A percentile compares a stretch with the other conserved stretches of the same genome.
Evolutionary conservation across 2,113 vertebrate species (phyloP).

Genomic region (Anseranas semipalmata): DNA sequence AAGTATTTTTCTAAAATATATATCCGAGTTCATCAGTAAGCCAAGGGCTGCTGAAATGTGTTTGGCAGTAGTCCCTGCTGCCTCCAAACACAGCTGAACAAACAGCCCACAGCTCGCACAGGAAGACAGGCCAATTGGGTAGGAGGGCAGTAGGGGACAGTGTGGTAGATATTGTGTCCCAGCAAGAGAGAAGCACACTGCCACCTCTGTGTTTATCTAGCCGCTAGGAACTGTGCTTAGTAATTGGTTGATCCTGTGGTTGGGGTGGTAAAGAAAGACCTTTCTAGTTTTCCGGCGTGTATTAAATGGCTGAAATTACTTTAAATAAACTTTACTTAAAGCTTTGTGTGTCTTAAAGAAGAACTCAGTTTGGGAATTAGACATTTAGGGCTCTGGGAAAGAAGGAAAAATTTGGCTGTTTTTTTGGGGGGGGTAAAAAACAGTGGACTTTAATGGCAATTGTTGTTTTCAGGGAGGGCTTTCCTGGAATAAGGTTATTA

Average conservation of each 20-base stretch:
- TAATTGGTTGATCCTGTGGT: background rate
- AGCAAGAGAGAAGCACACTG: background rate
- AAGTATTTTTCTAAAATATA: background rate
- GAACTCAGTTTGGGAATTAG: background rate
- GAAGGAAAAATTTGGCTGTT: background rate
- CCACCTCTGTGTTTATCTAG: background rate
- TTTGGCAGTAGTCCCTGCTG: conserved; percentile 36
- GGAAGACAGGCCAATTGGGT: background rate
- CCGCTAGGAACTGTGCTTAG: background rate
- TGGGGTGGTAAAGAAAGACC: background rate
- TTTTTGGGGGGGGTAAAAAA: background rate
- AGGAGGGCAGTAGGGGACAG: conserved; percentile 19
- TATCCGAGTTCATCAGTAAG: background rate
- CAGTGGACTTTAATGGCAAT: background rate
- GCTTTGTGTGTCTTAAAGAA: background rate
- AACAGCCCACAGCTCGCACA: background rate
- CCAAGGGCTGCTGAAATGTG: conserved; percentile 17
- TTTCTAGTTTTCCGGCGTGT: background rate
- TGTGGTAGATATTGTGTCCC: background rate
- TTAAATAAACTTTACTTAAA: background rate
- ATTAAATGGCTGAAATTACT: background rate
- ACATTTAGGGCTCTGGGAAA: background rate
- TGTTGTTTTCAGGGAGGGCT: background rate
- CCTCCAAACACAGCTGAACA: conserved; percentile 37
- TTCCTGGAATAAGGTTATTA: background rate